Conservation (phyloP, 1,140 invertebrate species). For the Bombus consobrinus region DNA sequence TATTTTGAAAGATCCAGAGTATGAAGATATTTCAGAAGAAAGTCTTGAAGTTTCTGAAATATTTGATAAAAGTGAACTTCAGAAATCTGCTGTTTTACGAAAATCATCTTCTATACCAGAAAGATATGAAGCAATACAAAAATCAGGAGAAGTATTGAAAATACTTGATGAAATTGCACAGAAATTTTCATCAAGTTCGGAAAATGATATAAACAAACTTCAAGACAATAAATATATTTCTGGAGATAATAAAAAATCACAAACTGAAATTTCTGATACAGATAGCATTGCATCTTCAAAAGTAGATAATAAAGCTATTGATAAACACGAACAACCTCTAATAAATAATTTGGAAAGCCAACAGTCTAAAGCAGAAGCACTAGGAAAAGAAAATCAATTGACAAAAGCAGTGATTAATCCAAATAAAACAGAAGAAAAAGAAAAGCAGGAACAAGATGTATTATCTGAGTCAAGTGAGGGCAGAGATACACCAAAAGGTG, state of each 20-base stretch:
- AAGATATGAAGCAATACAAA: conserved; percentile 71
- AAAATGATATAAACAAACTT: conserved; percentile 11
- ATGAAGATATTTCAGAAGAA: conserved; percentile 81
- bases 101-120: conserved; percentile 67
- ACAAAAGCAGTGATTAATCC: not conserved
- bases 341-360: not conserved
- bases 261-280: conserved; percentile 37
- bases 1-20: conserved; percentile 76
- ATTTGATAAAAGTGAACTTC: conserved; percentile 72
- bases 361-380: not conserved
- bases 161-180: conserved; percentile 76
- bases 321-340: not conserved
- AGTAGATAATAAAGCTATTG: conserved; percentile 14
- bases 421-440: conserved; percentile 36
- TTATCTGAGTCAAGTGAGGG: conserved; percentile 75
- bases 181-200: conserved; percentile 50
- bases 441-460: conserved; percentile 50
- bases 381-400: conserved; percentile 4
- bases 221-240: not conserved
- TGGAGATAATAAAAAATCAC: conserved; percentile 16
- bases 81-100: conserved; percentile 50
- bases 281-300: conserved; percentile 12
- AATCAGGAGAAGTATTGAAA: conserved; percentile 71
- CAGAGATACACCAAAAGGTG: conserved; percentile 73
- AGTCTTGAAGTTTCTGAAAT: conserved; percentile 81